phyloP scores from a whole-genome alignment of 2,888 invertebrate genomes.

The Spodoptera littoralis region DNA sequence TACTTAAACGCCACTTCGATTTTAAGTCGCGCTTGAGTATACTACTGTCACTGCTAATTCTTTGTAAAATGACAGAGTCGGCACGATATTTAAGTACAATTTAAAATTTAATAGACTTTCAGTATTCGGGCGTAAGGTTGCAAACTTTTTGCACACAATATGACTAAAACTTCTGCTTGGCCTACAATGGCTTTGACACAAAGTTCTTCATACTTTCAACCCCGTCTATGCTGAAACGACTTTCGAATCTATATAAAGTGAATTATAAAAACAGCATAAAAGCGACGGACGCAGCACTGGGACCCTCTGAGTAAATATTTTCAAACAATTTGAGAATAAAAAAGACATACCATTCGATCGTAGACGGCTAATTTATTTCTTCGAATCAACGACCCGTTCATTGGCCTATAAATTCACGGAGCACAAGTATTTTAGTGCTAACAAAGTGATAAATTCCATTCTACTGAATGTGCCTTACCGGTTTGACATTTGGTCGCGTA shows the following conservation, averaged over 20 bases:
- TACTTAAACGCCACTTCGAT: too few species aligned
- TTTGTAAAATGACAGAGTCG: too few species aligned
- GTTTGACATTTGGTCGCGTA: conserved; percentile 80
- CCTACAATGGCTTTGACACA: not conserved
- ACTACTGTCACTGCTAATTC: too few species aligned
- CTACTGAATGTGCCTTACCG: conserved; percentile 64
- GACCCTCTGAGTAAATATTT: conserved; percentile 26
- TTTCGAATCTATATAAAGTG: conserved; percentile 23
- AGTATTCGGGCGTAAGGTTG: too few species aligned
- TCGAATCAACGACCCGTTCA: conserved; percentile 43
- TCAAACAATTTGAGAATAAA: conserved; percentile 29
- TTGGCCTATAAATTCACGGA: conserved; percentile 37
- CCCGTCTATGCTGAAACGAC: conserved; percentile 12
- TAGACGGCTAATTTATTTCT: conserved; percentile 38
- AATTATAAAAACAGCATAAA: conserved; percentile 20
- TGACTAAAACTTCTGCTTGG: too few species aligned
- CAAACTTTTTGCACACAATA: too few species aligned
- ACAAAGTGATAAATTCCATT: conserved; percentile 39
- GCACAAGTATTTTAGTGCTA: conserved; percentile 44
- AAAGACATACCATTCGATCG: conserved; percentile 24
- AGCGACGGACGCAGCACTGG: conserved; percentile 2
- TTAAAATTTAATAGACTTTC: too few species aligned
- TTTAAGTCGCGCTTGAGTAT: too few species aligned
- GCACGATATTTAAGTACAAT: too few species aligned
- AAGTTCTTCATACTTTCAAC: conserved; percentile 6